Conservation (phyloP, 2,888 invertebrate genomes). For the Xylota sylvarum region DNA sequence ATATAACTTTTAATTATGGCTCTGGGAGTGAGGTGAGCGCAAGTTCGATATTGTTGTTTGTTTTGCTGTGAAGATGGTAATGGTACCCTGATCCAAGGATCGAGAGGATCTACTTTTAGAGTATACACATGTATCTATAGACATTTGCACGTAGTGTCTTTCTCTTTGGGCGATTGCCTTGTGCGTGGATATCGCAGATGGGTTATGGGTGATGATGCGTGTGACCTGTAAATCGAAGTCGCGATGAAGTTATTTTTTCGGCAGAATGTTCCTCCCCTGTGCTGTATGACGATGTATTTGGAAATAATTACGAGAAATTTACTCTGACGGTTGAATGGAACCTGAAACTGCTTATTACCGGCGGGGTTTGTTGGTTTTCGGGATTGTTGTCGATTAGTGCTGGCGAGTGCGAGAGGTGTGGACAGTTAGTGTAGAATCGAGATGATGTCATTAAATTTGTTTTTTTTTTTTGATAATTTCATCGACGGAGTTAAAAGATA, state of each 20-base stretch:
- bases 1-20: slow-evolving; percentile 75
- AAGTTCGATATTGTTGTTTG: slow-evolving; percentile 60
- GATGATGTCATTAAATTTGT: slow-evolving; percentile 42
- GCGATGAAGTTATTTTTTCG: slow-evolving; percentile 69
- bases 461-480: not conserved
- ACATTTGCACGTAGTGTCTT: slow-evolving; percentile 11
- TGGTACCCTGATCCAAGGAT: slow-evolving; percentile 20
- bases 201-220: slow-evolving; percentile 54
- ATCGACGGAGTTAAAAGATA: too few relatives aligned
- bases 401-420: slow-evolving; percentile 43
- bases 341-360: slow-evolving; percentile 54
- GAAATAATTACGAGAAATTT: slow-evolving; percentile 41
- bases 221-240: slow-evolving; percentile 59
- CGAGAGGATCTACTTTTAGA: not conserved
- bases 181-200: slow-evolving; percentile 24
- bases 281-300: slow-evolving; percentile 15
- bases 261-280: slow-evolving; percentile 22
- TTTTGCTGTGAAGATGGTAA: slow-evolving; percentile 37
- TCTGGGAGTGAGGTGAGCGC: slow-evolving; percentile 43
- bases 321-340: not conserved
- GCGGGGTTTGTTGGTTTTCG: slow-evolving; percentile 49
- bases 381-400: slow-evolving; percentile 12
- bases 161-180: slow-evolving; percentile 1
- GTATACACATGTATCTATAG: too few relatives aligned
- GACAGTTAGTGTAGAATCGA: slow-evolving; percentile 24